Conservation (phyloP, 2,797 vertebrate genomes). For the Microctenopoma lineatum region DNA sequence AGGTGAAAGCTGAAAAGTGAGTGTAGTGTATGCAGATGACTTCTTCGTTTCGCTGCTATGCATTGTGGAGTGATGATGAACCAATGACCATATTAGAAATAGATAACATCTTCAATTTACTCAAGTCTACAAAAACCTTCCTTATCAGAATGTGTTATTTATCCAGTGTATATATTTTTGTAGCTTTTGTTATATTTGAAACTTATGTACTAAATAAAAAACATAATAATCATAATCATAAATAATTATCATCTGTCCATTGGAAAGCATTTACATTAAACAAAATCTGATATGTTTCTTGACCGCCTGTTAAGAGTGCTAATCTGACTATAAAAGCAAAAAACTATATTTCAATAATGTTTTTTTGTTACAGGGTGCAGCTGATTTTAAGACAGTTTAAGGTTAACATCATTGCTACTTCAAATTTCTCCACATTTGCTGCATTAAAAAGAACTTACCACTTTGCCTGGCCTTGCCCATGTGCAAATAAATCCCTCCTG, state of each 20-base stretch:
- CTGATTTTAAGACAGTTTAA: conserved; percentile 25
- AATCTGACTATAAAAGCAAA: conserved; percentile 51
- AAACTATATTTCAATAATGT: conserved; percentile 45
- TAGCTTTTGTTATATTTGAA: conserved; percentile 42
- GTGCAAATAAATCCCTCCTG: conserved; percentile 99
- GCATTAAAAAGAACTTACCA: conserved; percentile 91
- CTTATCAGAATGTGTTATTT: conserved; percentile 36
- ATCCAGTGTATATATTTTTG: conserved; percentile 46
- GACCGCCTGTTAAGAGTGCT: conserved; percentile 42
- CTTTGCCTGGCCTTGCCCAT: conserved; percentile 99
- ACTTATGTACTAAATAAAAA: conserved; percentile 2
- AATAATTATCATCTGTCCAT: conserved; percentile 32
- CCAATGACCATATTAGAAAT: conserved; percentile 48
- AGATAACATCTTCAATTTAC: conserved; percentile 33
- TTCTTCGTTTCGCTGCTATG: conserved; percentile 56
- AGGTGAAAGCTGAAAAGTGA: conserved; percentile 62
- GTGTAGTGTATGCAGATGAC: conserved; percentile 47
- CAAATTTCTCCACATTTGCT: conserved; percentile 55
- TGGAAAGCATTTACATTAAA: conserved; percentile 52
- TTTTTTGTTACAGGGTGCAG: conserved; percentile 34
- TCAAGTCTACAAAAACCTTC: conserved; percentile 43
- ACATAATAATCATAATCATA: neutral
- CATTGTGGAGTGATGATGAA: conserved; percentile 57
- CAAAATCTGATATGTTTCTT: conserved; percentile 45
- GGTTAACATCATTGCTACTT: conserved; percentile 27